These are phyloP conservation scores for Chloroceryle inda DNA, from an alignment of 2,797 vertebrate species.

Conservation along the genomic window DNA sequence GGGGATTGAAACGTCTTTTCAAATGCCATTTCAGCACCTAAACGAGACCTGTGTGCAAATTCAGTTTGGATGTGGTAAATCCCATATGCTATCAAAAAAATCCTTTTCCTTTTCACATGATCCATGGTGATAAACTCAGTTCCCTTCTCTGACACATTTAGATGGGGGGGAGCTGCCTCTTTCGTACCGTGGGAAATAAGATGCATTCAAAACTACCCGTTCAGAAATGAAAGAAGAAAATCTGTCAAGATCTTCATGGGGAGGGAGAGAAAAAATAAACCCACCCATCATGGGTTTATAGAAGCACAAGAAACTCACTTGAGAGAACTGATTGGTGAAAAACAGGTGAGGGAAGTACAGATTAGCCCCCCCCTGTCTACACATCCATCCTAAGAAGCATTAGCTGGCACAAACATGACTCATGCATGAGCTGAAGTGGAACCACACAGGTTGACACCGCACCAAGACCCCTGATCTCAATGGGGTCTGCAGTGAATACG, in stretches of 20 bases:
- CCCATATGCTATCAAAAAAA: not conserved
- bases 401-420: not conserved
- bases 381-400: not conserved
- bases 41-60: not conserved
- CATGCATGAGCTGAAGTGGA: not conserved
- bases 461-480: not conserved
- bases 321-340: not conserved
- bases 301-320: not conserved
- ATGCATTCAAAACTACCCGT: not conserved
- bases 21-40: not conserved
- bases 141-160: not conserved
- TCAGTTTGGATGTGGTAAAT: not conserved
- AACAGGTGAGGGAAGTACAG: not conserved
- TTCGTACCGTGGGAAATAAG: not conserved
- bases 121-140: not conserved
- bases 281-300: not conserved
- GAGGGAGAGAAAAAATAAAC: not conserved
- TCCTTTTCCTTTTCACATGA: not conserved
- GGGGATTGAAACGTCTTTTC: not conserved
- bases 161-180: not conserved
- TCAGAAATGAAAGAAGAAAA: not conserved
- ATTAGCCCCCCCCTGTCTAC: not conserved
- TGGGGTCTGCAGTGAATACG: accelerated
- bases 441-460: not conserved
- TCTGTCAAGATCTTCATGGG: not conserved